These are phyloP conservation scores for Isaurus tuberculatus DNA, from an alignment of 92 coral and sea anemone species.

Conservation along the genomic window DNA sequence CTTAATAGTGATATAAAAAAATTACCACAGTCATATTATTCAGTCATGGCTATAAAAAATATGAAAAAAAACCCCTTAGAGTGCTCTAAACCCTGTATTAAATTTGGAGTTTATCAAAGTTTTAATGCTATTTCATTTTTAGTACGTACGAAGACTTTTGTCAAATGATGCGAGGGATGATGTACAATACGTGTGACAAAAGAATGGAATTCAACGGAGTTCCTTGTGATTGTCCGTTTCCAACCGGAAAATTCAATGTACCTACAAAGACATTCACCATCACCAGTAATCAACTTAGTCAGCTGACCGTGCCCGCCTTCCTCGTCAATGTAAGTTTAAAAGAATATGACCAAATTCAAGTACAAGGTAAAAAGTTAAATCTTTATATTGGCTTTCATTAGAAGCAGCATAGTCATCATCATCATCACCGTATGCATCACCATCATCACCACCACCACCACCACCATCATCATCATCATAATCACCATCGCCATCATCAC, in stretches of 20 bases:
- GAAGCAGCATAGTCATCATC: too few relatives aligned
- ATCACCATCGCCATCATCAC: background rate
- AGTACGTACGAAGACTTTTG: background rate
- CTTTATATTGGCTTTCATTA: background rate
- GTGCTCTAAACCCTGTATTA: too few relatives aligned
- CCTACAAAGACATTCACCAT: background rate
- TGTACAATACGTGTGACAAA: background rate
- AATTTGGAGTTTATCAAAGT: too few relatives aligned
- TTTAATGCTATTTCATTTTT: background rate
- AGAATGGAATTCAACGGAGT: background rate
- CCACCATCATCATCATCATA: too few relatives aligned
- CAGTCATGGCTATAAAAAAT: too few relatives aligned
- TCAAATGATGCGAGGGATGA: background rate
- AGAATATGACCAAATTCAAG: background rate
- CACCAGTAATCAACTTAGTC: background rate
- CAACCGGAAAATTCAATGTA: background rate
- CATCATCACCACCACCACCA: too few relatives aligned
- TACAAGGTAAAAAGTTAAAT: background rate
- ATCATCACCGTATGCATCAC: too few relatives aligned
- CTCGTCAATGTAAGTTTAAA: background rate
- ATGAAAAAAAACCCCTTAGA: too few relatives aligned
- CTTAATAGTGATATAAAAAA: too few relatives aligned
- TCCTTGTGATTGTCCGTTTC: slow-evolving; percentile 4
- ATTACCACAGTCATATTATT: too few relatives aligned
- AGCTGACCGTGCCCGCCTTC: background rate